Evolutionary conservation across 2,797 vertebrate genomes (phyloP).

Genomic region (Steatocranus sp.): DNA sequence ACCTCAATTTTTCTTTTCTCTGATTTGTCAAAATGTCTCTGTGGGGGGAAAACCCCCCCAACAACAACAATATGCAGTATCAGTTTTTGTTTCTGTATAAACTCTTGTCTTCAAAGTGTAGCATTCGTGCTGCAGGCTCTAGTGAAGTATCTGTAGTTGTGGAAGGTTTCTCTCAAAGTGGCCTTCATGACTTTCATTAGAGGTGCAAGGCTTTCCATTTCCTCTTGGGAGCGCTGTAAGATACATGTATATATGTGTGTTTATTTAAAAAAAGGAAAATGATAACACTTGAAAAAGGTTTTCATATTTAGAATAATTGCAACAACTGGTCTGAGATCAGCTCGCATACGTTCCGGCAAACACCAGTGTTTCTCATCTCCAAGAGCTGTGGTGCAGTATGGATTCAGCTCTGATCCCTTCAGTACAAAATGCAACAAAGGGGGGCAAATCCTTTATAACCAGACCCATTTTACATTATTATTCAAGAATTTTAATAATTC

Average conservation of each 20-base stretch:
- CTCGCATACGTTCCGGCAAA: constrained; percentile 25
- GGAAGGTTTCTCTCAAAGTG: constrained; percentile 55
- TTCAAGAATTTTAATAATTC: background rate
- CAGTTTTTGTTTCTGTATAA: background rate
- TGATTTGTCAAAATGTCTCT: background rate
- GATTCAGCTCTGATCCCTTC: constrained; percentile 57
- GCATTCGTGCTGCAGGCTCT: constrained; percentile 25
- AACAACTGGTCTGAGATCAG: constrained; percentile 33
- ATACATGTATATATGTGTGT: background rate
- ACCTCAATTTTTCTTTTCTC: background rate
- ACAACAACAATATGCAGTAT: background rate
- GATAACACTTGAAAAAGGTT: background rate
- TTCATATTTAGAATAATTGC: background rate
- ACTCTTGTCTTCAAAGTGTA: constrained; percentile 8
- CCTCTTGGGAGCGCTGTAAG: constrained; percentile 60
- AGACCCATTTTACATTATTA: background rate
- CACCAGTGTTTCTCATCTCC: constrained; percentile 40
- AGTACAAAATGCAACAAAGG: constrained; percentile 17
- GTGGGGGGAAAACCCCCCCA: rapidly evolving
- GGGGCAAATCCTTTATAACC: background rate
- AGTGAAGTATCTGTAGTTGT: constrained; percentile 11
- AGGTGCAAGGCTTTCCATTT: constrained; percentile 32
- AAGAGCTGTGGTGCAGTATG: constrained; percentile 20
- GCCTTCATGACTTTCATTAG: constrained; percentile 62
- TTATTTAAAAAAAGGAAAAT: background rate